Conservation (phyloP, 2,888 invertebrate genomes). For the Pecten maximus region DNA sequence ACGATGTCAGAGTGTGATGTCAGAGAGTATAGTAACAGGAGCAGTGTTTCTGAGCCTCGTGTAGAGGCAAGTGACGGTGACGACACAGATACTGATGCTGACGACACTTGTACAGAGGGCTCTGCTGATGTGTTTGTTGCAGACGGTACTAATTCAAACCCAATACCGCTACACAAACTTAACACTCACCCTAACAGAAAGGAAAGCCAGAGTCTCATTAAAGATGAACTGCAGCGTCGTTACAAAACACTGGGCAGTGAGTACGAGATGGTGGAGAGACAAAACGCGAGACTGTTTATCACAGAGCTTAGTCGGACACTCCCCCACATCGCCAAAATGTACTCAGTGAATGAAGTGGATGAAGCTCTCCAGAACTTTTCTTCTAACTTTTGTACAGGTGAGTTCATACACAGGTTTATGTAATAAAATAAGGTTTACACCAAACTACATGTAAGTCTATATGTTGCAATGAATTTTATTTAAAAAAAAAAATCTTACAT, state of each 20-base stretch:
- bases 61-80: background rate
- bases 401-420: slow-evolving; percentile 77
- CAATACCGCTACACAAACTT: background rate
- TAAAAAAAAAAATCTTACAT: too few relatives aligned
- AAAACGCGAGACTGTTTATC: slow-evolving; percentile 93
- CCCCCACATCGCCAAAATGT: slow-evolving; percentile 89
- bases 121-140: background rate
- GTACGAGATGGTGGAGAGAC: slow-evolving; percentile 86
- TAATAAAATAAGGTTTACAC: too few relatives aligned
- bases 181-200: background rate
- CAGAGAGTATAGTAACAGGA: background rate
- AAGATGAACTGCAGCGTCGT: slow-evolving; percentile 51
- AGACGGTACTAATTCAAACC: background rate
- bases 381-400: slow-evolving; percentile 94
- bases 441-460: too few relatives aligned
- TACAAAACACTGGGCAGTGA: slow-evolving; percentile 52
- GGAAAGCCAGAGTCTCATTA: slow-evolving; percentile 42
- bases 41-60: slow-evolving; percentile 1
- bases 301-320: slow-evolving; percentile 89
- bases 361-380: slow-evolving; percentile 95
- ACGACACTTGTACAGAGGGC: background rate
- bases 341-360: slow-evolving; percentile 94
- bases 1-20: background rate
- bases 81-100: background rate
- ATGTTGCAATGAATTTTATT: too few relatives aligned